Evolutionary conservation across 1,140 invertebrate genomes (phyloP).

Genomic region (Copidosoma floridanum): DNA sequence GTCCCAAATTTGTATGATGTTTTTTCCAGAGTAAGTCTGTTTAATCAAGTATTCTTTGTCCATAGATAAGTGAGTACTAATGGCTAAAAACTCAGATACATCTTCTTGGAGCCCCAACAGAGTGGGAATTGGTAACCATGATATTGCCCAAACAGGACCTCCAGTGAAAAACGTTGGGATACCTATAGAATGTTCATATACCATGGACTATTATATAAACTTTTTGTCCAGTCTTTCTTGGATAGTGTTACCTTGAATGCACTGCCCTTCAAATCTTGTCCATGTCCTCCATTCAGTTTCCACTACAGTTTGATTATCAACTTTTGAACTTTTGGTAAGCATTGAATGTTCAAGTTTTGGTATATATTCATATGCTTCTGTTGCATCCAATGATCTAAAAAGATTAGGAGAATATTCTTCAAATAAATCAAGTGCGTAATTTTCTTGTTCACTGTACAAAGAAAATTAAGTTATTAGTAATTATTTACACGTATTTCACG

Average conservation of each 20-base stretch:
- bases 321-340: conserved; percentile 29
- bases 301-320: conserved; percentile 18
- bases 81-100: conserved; percentile 58
- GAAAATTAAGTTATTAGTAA: no score
- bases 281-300: conserved; percentile 48
- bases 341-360: conserved; percentile 50
- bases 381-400: conserved; percentile 36
- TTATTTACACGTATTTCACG: no score
- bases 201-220: no score
- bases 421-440: conserved; percentile 46
- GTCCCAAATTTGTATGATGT: conserved; percentile 64
- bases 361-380: conserved; percentile 44
- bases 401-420: conserved; percentile 38
- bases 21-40: conserved; percentile 47
- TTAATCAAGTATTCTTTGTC: conserved; percentile 49
- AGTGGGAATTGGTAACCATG: conserved; percentile 61
- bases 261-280: conserved; percentile 52
- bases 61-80: conserved; percentile 56
- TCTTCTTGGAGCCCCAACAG: conserved; percentile 35
- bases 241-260: conserved; percentile 44
- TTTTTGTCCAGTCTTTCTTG: no score
- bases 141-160: conserved; percentile 61
- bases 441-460: conserved; percentile 45
- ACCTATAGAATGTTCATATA: no score
- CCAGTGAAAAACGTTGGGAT: conserved; percentile 61